phyloP scores from a whole-genome alignment of 2,888 invertebrate genomes.

The Platypus cylindrus region DNA sequence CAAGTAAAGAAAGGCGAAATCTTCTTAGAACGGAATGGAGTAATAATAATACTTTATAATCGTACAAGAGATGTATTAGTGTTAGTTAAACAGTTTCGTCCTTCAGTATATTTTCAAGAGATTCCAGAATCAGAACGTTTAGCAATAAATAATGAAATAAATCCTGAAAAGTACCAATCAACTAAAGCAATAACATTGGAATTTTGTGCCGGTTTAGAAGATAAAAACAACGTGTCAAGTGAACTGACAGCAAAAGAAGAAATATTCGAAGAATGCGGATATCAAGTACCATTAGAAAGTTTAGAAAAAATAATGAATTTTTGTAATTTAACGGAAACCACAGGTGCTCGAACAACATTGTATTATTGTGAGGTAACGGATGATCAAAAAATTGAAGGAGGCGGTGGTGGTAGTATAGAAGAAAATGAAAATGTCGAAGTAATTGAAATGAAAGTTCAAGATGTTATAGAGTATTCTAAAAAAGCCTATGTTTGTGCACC shows the following conservation, averaged over 20 bases:
- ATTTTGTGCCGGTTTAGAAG: constrained; percentile 87
- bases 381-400: constrained; percentile 53
- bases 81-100: constrained; percentile 82
- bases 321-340: constrained; percentile 63
- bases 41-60: constrained; percentile 71
- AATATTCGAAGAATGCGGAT: constrained; percentile 85
- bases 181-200: constrained; percentile 69
- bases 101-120: constrained; percentile 64
- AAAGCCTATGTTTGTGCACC: constrained; percentile 49
- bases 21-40: constrained; percentile 69
- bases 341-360: constrained; percentile 62
- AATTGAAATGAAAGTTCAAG: constrained; percentile 61
- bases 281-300: constrained; percentile 52
- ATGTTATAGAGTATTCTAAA: constrained; percentile 46
- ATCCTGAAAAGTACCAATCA: constrained; percentile 51
- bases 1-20: constrained; percentile 63
- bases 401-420: constrained; percentile 72
- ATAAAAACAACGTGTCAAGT: constrained; percentile 55
- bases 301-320: constrained; percentile 54
- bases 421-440: constrained; percentile 88
- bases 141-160: constrained; percentile 32
- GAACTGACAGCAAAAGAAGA: constrained; percentile 74
- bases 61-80: constrained; percentile 57
- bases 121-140: constrained; percentile 40
- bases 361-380: constrained; percentile 84